Conservation (phyloP, 1,140 invertebrate species). For the Caenorhabditis tropicalis region DNA sequence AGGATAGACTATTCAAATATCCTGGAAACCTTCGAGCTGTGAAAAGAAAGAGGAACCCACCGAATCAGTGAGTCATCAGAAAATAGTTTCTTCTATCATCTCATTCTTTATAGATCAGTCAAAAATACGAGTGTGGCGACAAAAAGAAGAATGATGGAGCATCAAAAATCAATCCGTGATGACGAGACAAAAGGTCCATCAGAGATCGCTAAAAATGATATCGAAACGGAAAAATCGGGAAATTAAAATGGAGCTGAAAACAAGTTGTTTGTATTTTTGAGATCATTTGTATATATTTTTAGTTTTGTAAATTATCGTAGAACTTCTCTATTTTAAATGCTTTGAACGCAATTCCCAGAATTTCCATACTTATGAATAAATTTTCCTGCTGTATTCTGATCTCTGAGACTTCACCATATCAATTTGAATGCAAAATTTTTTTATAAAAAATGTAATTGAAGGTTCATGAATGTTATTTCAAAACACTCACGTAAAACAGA, state of each 20-base stretch:
- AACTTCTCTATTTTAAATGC: neutral
- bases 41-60: neutral
- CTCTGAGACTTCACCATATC: neutral
- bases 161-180: slow-evolving; percentile 24
- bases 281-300: neutral
- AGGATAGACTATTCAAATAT: neutral
- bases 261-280: neutral
- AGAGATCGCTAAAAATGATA: neutral
- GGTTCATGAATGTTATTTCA: too few relatives aligned
- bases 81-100: neutral
- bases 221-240: neutral
- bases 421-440: neutral
- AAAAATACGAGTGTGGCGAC: neutral
- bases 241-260: neutral
- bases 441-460: too few relatives aligned
- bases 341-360: neutral
- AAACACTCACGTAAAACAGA: too few relatives aligned
- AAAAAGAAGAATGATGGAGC: slow-evolving; percentile 13
- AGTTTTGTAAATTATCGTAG: neutral
- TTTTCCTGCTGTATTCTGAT: neutral
- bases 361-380: neutral
- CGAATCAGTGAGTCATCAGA: neutral
- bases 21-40: neutral
- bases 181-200: neutral
- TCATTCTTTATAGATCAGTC: neutral